Conservation (phyloP, 2,888 invertebrate genomes). For the Hydraecia micacea region DNA sequence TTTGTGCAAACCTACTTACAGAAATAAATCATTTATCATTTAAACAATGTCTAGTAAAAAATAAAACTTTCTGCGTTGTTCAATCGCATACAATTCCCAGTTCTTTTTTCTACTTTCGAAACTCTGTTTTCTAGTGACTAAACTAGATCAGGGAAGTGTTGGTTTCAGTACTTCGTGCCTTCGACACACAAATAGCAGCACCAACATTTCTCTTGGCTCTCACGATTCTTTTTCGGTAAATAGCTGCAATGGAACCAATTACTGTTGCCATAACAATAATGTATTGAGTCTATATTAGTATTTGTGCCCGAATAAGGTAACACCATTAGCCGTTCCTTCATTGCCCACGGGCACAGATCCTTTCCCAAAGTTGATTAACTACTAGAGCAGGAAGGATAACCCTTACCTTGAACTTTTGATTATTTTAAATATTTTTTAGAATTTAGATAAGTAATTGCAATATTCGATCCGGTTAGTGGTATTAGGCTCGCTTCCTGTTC, state of each 20-base stretch:
- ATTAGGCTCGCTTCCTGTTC: too few relatives aligned
- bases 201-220: neutral
- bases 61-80: neutral
- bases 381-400: neutral
- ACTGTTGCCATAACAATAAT: slow-evolving; percentile 18
- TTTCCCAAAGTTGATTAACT: slow-evolving; percentile 5
- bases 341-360: slow-evolving; percentile 12
- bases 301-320: slow-evolving; percentile 15
- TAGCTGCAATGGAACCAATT: slow-evolving; percentile 8
- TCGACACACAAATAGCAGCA: neutral
- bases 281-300: slow-evolving; percentile 24
- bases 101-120: neutral
- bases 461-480: neutral
- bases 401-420: neutral
- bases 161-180: neutral
- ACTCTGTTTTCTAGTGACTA: neutral
- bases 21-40: too few relatives aligned
- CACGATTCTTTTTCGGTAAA: slow-evolving; percentile 12
- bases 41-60: neutral
- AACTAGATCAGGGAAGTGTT: neutral
- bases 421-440: neutral
- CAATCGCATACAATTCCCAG: neutral
- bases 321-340: slow-evolving; percentile 21
- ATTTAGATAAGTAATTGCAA: neutral
- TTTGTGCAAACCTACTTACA: too few relatives aligned